Evolutionary conservation across 1,140 invertebrate species (phyloP).

Genomic region (Anadara kagoshimensis): DNA sequence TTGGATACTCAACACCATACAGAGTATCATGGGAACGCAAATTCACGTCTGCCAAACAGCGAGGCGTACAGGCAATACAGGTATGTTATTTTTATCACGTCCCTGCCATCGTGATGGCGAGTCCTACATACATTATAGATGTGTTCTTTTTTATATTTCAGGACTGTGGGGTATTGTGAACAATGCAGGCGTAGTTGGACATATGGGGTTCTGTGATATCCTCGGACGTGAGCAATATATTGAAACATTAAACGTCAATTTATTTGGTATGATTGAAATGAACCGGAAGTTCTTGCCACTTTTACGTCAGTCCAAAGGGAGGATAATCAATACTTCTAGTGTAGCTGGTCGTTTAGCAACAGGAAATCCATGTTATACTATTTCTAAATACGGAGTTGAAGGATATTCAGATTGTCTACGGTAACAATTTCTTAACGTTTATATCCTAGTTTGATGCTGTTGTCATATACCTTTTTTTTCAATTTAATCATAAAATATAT

Average conservation of each 20-base stretch:
- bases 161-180: conserved; percentile 44
- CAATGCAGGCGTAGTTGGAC: conserved; percentile 26
- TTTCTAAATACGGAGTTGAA: conserved; percentile 27
- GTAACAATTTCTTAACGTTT: neutral
- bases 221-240: conserved; percentile 12
- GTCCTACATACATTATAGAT: too few relatives aligned
- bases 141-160: conserved; percentile 8
- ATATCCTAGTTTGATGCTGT: neutral
- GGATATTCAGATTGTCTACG: conserved; percentile 21
- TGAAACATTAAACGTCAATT: conserved; percentile 18
- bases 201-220: conserved; percentile 12
- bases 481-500: too few relatives aligned
- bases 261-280: conserved; percentile 34
- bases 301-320: conserved; percentile 24
- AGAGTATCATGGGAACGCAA: too few relatives aligned
- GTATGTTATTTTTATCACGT: too few relatives aligned
- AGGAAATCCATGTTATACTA: conserved; percentile 1
- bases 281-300: conserved; percentile 37
- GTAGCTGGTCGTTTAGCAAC: conserved; percentile 6
- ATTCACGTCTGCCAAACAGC: too few relatives aligned
- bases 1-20: too few relatives aligned
- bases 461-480: too few relatives aligned
- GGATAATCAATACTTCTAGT: conserved; percentile 34
- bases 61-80: too few relatives aligned
- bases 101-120: too few relatives aligned